phyloP scores from a whole-genome alignment of 2,888 invertebrate species.

The Lymantria monacha region DNA sequence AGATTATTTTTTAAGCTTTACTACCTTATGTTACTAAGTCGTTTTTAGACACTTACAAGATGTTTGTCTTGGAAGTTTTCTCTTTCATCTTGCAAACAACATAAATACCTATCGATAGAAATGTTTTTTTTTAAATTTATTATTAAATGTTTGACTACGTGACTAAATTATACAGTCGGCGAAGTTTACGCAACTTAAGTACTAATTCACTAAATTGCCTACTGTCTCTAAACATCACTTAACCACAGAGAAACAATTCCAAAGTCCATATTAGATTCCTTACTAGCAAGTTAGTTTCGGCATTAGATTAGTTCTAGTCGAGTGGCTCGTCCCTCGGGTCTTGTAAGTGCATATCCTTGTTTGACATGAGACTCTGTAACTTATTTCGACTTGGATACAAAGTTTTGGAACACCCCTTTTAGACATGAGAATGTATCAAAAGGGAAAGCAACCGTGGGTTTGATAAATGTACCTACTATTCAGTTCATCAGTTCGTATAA shows the following conservation, averaged over 20 bases:
- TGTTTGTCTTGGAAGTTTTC: too few relatives aligned
- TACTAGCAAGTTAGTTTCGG: conserved; percentile 51
- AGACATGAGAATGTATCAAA: conserved; percentile 26
- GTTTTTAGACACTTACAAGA: too few relatives aligned
- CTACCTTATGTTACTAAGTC: too few relatives aligned
- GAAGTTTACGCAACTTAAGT: conserved; percentile 3
- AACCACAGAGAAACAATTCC: conserved; percentile 39
- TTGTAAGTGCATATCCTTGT: conserved; percentile 76
- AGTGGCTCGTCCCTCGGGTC: conserved; percentile 43
- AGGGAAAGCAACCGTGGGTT: conserved; percentile 22
- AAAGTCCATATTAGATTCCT: conserved; percentile 43
- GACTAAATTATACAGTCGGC: neutral
- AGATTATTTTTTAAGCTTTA: too few relatives aligned
- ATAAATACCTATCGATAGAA: too few relatives aligned
- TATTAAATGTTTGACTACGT: too few relatives aligned
- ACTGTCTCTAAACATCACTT: conserved; percentile 38
- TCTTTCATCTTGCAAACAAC: too few relatives aligned
- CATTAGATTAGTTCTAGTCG: conserved; percentile 67
- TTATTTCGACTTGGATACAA: conserved; percentile 59
- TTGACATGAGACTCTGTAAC: conserved; percentile 70
- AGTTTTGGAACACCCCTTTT: conserved; percentile 50
- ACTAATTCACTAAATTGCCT: conserved; percentile 19
- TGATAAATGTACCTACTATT: conserved; percentile 16
- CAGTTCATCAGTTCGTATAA: neutral
- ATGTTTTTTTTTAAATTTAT: too few relatives aligned